These are phyloP conservation scores for Drosophila tristis DNA, from an alignment of 1,140 invertebrate genomes.

Conservation along the genomic window DNA sequence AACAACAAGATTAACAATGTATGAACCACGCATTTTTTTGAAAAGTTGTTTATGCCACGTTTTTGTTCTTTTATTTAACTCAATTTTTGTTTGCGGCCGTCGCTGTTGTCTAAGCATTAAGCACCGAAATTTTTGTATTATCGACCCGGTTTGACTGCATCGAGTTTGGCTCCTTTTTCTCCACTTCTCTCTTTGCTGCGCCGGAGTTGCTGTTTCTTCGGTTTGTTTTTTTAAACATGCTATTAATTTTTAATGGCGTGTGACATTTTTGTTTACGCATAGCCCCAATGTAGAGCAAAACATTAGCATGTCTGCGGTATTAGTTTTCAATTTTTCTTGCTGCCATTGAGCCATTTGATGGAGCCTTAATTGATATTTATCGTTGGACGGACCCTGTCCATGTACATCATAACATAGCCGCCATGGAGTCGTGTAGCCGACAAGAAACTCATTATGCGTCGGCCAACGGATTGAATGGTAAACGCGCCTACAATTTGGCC, in stretches of 20 bases:
- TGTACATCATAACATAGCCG: conserved; percentile 59
- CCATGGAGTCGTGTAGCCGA: conserved; percentile 38
- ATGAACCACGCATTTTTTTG: conserved; percentile 66
- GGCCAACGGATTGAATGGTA: conserved; percentile 29
- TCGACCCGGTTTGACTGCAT: conserved; percentile 71
- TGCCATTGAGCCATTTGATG: conserved; percentile 65
- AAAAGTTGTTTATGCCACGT: conserved; percentile 60
- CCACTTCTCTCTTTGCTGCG: conserved; percentile 20
- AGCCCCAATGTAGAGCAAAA: conserved; percentile 70
- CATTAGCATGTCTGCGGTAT: conserved; percentile 68
- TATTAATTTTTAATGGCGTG: conserved; percentile 75
- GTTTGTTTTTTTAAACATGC: conserved; percentile 58
- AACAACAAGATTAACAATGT: conserved; percentile 47
- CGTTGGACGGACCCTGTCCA: conserved; percentile 26
- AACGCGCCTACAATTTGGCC: conserved; percentile 53
- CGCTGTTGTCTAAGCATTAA: conserved; percentile 39
- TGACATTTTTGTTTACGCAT: conserved; percentile 74
- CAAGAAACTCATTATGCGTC: conserved; percentile 41
- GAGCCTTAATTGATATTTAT: conserved; percentile 73
- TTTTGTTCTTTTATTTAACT: conserved; percentile 65
- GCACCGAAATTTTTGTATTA: conserved; percentile 54
- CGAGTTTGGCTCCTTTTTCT: conserved; percentile 57
- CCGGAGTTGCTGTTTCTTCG: conserved; percentile 15
- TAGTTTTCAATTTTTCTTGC: conserved; percentile 62
- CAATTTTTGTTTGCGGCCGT: conserved; percentile 42